Percentiles rank a stretch among this genome's conserved stretches.
phyloP scores from a whole-genome alignment of 53 echinoderm and acorn worm genomes.

The Patiria pectinifera region DNA sequence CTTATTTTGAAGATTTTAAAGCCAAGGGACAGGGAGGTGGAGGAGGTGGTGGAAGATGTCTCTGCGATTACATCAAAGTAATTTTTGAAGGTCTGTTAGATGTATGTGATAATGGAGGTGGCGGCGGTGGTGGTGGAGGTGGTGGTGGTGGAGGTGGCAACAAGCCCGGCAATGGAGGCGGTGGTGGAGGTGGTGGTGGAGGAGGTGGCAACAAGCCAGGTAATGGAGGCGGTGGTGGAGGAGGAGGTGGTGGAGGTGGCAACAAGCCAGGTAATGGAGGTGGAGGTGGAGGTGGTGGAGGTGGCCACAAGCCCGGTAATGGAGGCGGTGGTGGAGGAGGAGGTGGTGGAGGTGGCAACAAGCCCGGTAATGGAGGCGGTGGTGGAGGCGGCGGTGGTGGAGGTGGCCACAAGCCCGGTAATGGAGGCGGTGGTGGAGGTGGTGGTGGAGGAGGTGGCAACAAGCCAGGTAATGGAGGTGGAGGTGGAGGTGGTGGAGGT shows the following conservation, averaged over 20 bases:
- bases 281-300: constrained; percentile 30
- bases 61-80: no score
- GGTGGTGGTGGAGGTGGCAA: neutral
- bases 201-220: constrained; percentile 1
- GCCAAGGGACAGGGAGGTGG: no score
- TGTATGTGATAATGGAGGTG: neutral
- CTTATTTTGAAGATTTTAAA: no score
- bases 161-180: neutral
- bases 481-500: neutral
- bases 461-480: no score
- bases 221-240: constrained; percentile 7
- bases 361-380: neutral
- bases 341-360: no score
- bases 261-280: constrained; percentile 12
- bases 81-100: no score
- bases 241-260: neutral
- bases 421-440: no score
- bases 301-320: neutral
- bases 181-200: neutral
- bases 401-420: no score
- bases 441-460: no score
- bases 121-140: constrained; percentile 6
- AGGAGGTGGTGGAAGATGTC: no score
- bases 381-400: neutral
- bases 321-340: neutral